Evolutionary conservation across 1,140 invertebrate genomes (phyloP), one percentile per base, ranked within the genome.

Genomic region (Aricia agestis): DNA sequence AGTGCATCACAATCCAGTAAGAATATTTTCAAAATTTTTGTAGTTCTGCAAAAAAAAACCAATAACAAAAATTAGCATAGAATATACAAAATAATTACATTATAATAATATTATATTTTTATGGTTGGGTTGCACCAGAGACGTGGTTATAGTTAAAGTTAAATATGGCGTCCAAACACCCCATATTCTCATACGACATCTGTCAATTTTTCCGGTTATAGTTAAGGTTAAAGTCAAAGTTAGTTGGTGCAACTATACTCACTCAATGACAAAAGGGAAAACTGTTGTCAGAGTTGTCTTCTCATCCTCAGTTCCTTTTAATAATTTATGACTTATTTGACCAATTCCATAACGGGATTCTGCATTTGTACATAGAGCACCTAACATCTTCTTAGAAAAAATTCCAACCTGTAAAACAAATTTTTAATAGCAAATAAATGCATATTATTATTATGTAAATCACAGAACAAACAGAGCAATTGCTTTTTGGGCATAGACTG

Each of bases 231-330:
- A n/a, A n/a, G n/a, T n/a, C n/a, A n/a, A n/a, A n/a, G n/a, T n/a
- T n/a, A n/a, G n/a, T n/a, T n/a, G n/a, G n/a, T n/a, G n/a, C 36
- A 52, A 52, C 45, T 13, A 15, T 63, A 69, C 69, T 83, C 89
- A 93, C 93, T 83, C 89, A 52, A 93, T 90, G 71, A 94, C 86
- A 77, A 92, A 93, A 4, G 93, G 93, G 67, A 93, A 80, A 42
- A 89, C 89, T 31, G 93, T 58, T 13, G 90, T 85, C 13, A 93
- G 76, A 68, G 92, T 91, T 76, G 92, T 83, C 76, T 93, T 93
- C 66, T 91, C 82, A 67, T 83, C 76, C n/a, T 72, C 36, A 67
- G 74, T 80, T 31, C 90, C 92, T 73, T 92, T 92, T 36, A 91
- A 76, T 45, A 93, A 79, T 69, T 90, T 87, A 79, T 93, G 91